Base-by-base conservation (phyloP, 2,888 invertebrate genomes). In the Megalurothrips usitatus region DNA sequence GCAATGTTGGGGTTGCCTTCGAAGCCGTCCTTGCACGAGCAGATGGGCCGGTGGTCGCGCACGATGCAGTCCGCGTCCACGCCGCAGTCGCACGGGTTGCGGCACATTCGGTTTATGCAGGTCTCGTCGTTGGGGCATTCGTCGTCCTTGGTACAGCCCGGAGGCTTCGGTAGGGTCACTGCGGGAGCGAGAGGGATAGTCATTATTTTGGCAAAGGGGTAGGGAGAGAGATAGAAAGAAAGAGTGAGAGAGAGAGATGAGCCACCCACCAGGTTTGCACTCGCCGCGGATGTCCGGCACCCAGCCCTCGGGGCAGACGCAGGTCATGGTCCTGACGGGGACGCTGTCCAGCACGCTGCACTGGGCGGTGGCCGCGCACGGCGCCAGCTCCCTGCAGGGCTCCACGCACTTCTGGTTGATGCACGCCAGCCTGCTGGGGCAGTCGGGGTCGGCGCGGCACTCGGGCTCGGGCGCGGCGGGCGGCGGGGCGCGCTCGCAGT, bases 11-110 rank as follows among this genome's bases (percentile, higher is more conserved):
- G 96, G 88, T 96, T 94, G 79, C 97, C 97, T 86, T 95, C 94
- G 86, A 90, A 95, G 52, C 95, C 96, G 85, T 93, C 91, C 84
- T 91, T 90, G 86, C 97, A 97, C 4, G 94, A 94, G 86, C 97
- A 97, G 63, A 94, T 92, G 1, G 96, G 96, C 82, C 95, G 91
- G 86, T 96, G 96, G 84, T 95, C 92, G 83, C 92, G 91, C 10
- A 96, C 92, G 83, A 91, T 91, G 85, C 97, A 97, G 84, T 93
- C 91, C 68, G 96, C 93, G 85, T 96, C 93, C 68, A 91, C 91
- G 80, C 96, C 96, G 86, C 96, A 97, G 85, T 94, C 93, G 87
- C 96, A 96, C 19, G 96, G 96, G 85, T 94, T 94, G 84, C 94
- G 91, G 85, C 97, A 97, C 84, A 94, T 91, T 85, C 96, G 90